Base-by-base conservation (phyloP, 2,888 invertebrate genomes). In the Tipula unca region DNA sequence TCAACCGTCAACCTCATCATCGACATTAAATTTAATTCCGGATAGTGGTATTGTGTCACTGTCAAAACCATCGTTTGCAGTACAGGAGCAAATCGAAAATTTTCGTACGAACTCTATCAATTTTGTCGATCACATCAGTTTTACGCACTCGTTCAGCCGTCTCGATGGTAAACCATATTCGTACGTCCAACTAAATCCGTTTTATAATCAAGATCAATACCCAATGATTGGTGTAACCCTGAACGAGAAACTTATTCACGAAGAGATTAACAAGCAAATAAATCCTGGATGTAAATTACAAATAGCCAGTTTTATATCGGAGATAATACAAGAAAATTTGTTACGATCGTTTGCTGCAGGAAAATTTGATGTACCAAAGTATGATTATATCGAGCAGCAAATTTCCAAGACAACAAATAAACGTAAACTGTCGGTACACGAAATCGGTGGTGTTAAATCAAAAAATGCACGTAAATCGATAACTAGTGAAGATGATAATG, bases 111-210 rank as follows among this genome's bases (percentile, higher is more conserved):
- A 35, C n/a, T 29, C 83, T 0, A 83, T 35, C 35, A 86, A 87
- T 83, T 86, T 88, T 29, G 86, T 87, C 82, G 87, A 88, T 82
- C 88, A 87, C 35, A 85, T 88, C 1, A 88, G 88, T 10, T 83
- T 83, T 83, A 83, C 83, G 0, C 83, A 83, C 10, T 83, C 88
- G 88, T 85, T 85, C 88, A 42, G 88, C 88, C 29, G 83, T 0
- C 14, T 83, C n/a, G 83, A 83, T 29, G 83, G 83, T n/a, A 35
- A 83, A 32, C 83, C 83, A n/a, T 83, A 83, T 83, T 83, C 87
- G 1, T 85, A 88, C 3, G 88, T 88, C 85, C 88, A 88, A 36
- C 88, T 88, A 54, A 88, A 88, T 86, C 88, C 88, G 0, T 87
- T 87, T 84, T 87, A 87, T 83, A 88, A 87, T 87, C 87, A 88